Evolutionary conservation across 2,113 vertebrate genomes (phyloP).

Genomic region (Halcyon senegalensis): DNA sequence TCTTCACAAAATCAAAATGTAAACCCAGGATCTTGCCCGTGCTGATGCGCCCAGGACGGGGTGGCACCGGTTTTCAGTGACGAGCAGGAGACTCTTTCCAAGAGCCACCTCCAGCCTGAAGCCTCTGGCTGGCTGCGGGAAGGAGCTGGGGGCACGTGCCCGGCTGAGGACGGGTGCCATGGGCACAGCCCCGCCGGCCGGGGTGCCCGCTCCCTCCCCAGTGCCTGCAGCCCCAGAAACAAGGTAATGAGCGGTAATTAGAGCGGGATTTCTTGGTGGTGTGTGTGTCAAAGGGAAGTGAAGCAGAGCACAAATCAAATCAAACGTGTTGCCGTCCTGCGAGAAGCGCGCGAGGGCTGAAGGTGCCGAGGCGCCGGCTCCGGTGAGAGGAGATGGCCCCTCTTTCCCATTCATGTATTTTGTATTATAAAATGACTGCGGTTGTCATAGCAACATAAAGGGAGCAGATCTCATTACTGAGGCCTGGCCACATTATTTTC

Average conservation of each 20-base stretch:
- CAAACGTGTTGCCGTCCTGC: conserved; percentile 1
- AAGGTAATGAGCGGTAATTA: not conserved
- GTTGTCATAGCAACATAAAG: conserved; percentile 85
- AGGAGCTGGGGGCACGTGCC: not conserved
- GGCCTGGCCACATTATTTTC: conserved; percentile 87
- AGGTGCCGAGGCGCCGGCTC: not conserved
- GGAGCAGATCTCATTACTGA: conserved; percentile 88
- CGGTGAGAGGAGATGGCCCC: conserved; percentile 57
- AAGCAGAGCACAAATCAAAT: conserved; percentile 22
- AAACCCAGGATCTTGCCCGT: not conserved
- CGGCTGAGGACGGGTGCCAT: accelerated
- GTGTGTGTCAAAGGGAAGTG: not conserved
- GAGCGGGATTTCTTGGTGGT: not conserved
- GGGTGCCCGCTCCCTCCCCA: not conserved
- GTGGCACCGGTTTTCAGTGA: not conserved
- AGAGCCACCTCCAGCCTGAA: not conserved
- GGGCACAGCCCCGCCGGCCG: accelerated
- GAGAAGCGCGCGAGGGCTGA: conserved; percentile 44
- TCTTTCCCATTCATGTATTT: conserved; percentile 84
- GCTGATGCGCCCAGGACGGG: no score
- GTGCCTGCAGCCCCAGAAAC: not conserved
- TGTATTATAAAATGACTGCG: conserved; percentile 82
- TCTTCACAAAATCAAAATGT: not conserved
- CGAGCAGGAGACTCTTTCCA: not conserved
- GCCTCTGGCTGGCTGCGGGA: not conserved